Base-by-base conservation (phyloP, 2,888 invertebrate species). In the Perdita meconis region DNA sequence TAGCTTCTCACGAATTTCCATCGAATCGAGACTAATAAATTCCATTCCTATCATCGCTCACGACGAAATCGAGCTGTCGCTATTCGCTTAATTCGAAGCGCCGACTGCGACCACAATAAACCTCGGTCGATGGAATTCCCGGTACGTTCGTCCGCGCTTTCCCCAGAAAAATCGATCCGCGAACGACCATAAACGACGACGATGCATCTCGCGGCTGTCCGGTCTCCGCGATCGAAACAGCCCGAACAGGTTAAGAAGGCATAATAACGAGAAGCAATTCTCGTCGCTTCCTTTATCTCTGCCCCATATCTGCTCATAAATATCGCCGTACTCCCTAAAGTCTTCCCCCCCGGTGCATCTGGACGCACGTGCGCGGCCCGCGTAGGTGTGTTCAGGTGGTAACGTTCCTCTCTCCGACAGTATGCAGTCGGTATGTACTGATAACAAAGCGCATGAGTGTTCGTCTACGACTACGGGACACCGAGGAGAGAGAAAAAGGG, bases 271-370 rank as follows among this genome's bases (percentile, higher is more conserved):
- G 75, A 73, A 79, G 34, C 72, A 67, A 78, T 78, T 81, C 26
- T 34, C 66, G 70, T 56, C 47, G 42, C 50, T 67, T 63, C 55
- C 60, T 66, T 73, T 61, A 51, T 63, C 73, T 56, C 56, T 61
- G 63, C 59, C 56, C 73, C 60, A 63, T 66, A 78, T 65, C 74
- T 75, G 61, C 64, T 79, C 78, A 69, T 81, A 83, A 87, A 87
- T 82, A 86, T 86, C 69, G 64, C 38, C 57, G n/a, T n/a, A 22
- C 34, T 22, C 5, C 51, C 50, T 40, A 36, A 42, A 30, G 59
- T 67, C 56, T 51, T 53, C 64, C 66, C 57, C 71, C 44, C 55
- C 38, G 34, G 30, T 53, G 26, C 50, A 24, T 34, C 50, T 75
- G 55, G 34, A 61, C 60, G 71, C 55, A 70, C 68, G 57, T 60